These are phyloP conservation scores for Peromyscus californicus DNA, from an alignment of 2,113 vertebrate species.

Conservation along the genomic window DNA sequence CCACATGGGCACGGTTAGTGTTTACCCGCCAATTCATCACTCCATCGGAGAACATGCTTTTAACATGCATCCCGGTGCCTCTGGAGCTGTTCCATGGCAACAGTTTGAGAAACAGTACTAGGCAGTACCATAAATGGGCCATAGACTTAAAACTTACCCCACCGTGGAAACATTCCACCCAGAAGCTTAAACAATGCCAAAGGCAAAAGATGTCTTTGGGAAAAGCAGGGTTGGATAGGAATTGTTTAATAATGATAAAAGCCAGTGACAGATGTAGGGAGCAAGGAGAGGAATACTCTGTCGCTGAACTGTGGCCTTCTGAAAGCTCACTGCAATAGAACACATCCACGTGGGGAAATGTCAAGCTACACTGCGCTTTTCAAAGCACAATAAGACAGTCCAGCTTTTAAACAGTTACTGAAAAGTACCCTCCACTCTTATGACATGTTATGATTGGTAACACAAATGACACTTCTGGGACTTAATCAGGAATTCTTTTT, in stretches of 20 bases:
- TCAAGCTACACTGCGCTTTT: slow-evolving; percentile 56
- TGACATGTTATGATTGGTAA: slow-evolving; percentile 48
- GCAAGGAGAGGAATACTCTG: not conserved
- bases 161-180: not conserved
- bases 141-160: not conserved
- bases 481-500: slow-evolving; percentile 66
- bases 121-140: not conserved
- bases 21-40: not conserved
- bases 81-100: not conserved
- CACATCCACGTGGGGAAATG: not conserved
- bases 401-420: slow-evolving; percentile 34
- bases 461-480: slow-evolving; percentile 37
- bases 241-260: not conserved
- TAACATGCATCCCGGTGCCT: not conserved
- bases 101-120: not conserved
- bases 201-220: not conserved
- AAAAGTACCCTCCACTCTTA: not conserved
- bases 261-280: not conserved
- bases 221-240: not conserved
- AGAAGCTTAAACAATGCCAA: slow-evolving; percentile 11
- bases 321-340: slow-evolving; percentile 29
- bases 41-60: not conserved
- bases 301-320: not conserved
- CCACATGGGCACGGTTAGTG: not conserved
- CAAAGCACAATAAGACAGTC: slow-evolving; percentile 58